These are phyloP conservation scores for Rutilus rutilus DNA, from an alignment of 2,113 vertebrate species.

Conservation along the genomic window DNA sequence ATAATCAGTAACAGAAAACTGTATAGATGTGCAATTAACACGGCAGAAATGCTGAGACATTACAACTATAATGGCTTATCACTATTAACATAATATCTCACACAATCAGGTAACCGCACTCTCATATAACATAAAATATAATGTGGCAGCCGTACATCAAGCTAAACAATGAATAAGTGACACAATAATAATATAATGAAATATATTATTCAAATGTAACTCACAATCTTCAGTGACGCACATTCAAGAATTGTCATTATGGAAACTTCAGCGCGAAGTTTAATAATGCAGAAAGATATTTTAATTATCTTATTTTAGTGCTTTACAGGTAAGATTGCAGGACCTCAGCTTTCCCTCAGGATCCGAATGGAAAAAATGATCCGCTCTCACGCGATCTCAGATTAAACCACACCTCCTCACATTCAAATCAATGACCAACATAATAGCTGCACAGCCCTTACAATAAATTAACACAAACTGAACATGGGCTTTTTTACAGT, in stretches of 20 bases:
- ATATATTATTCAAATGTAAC: background rate
- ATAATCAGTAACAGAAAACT: background rate
- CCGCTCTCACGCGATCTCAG: rapidly evolving
- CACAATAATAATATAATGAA: background rate
- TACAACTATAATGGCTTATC: background rate
- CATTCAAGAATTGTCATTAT: background rate
- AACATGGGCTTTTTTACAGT: background rate
- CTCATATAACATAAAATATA: background rate
- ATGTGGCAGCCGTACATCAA: background rate
- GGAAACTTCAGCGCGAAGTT: background rate
- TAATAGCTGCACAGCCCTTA: background rate
- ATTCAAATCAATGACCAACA: background rate
- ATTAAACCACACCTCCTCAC: background rate
- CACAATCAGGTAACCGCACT: background rate
- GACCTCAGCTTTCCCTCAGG: background rate
- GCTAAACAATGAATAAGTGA: background rate
- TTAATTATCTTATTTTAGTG: background rate
- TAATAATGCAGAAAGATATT: background rate
- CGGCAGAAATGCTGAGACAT: too few species aligned
- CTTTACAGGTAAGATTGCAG: background rate
- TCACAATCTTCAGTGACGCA: background rate
- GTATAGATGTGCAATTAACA: background rate
- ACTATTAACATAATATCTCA: background rate
- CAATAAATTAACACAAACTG: too few species aligned
- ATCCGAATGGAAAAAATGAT: background rate